Evolutionary conservation across 2,888 invertebrate genomes (phyloP).

Genomic region (Sarcophaga variegata): DNA sequence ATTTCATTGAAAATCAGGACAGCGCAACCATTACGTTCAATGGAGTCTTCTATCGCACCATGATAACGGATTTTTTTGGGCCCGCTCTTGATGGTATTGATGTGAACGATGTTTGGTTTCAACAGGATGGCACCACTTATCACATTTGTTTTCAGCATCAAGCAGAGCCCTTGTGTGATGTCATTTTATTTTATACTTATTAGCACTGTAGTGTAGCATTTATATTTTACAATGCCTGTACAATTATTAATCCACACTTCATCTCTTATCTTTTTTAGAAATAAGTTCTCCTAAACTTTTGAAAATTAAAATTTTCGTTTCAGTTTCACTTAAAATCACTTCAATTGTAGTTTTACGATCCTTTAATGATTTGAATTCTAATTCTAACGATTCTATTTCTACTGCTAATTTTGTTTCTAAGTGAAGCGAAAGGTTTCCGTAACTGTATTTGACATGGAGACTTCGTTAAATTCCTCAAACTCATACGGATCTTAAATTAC

Average conservation of each 20-base stretch:
- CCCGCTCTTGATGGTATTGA: no score
- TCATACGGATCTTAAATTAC: conserved; percentile 5
- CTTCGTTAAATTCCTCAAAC: neutral
- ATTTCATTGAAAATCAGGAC: no score
- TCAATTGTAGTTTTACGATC: neutral
- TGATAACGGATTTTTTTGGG: no score
- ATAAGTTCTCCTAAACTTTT: no score
- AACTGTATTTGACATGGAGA: neutral
- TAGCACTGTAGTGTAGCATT: neutral
- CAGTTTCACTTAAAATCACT: neutral
- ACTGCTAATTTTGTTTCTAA: neutral
- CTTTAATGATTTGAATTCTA: neutral
- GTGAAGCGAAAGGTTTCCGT: conserved; percentile 16
- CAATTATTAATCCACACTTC: neutral
- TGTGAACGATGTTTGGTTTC: no score
- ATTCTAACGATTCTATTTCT: neutral
- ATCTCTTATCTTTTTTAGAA: neutral
- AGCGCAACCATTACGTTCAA: no score
- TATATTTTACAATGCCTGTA: neutral
- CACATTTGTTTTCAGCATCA: no score
- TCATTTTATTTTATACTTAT: neutral
- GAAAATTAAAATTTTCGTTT: no score
- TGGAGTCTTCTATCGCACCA: no score
- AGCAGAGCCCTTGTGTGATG: neutral
- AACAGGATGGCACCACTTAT: no score